These are phyloP conservation scores for Corythoichthys intestinalis DNA, from an alignment of 2,113 vertebrate species.

Conservation along the genomic window DNA sequence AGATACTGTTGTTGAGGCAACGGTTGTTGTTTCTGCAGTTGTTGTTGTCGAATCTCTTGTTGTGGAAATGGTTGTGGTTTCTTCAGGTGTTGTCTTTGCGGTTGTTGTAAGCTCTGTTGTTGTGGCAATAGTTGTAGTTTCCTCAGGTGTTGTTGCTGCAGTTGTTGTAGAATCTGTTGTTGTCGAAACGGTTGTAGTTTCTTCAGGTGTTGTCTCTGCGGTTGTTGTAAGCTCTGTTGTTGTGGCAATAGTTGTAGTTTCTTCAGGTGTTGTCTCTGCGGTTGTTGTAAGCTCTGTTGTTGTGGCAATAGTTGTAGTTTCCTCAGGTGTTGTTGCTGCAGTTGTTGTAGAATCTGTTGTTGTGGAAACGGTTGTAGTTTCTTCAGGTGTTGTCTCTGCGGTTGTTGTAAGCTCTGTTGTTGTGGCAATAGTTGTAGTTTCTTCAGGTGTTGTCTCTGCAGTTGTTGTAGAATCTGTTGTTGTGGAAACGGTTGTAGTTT, in stretches of 20 bases:
- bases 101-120: too few species aligned
- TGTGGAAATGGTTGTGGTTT: too few species aligned
- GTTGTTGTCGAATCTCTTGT: too few species aligned
- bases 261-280: background rate
- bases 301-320: background rate
- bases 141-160: background rate
- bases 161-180: background rate
- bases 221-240: too few species aligned
- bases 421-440: background rate
- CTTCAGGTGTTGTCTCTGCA: background rate
- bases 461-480: background rate
- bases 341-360: background rate
- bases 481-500: background rate
- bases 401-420: too few species aligned
- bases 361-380: background rate
- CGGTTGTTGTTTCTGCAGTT: background rate
- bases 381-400: background rate
- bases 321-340: background rate
- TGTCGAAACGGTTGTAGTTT: background rate
- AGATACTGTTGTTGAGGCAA: background rate
- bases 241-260: background rate
- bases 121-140: background rate
- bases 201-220: too few species aligned
- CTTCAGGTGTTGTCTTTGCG: too few species aligned
- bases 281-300: background rate